Percentiles rank a stretch among this genome's conserved stretches.
Evolutionary conservation across 2,797 vertebrate genomes (phyloP).

Genomic region (Synanceia verrucosa): DNA sequence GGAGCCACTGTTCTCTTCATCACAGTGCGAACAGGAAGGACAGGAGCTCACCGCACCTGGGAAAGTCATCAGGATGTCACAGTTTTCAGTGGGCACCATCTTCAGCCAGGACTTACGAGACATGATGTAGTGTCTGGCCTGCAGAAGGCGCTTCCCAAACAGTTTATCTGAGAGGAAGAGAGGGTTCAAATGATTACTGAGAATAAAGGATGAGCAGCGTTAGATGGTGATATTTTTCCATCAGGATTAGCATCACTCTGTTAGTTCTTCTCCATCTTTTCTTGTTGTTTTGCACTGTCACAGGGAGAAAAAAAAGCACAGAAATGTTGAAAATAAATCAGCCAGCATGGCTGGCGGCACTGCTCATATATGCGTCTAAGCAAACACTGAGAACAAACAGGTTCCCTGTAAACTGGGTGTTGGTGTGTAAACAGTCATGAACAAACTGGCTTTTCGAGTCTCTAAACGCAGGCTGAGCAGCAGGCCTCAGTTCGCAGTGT

Average conservation of each 20-base stretch:
- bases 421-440: constrained; percentile 24
- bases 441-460: constrained; percentile 15
- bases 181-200: constrained; percentile 7
- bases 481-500: not conserved
- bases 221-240: constrained; percentile 27
- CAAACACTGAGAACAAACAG: constrained; percentile 31
- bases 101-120: constrained; percentile 94
- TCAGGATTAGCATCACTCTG: constrained; percentile 16
- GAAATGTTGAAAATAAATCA: constrained; percentile 14
- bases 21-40: not conserved
- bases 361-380: constrained; percentile 22
- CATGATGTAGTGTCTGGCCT: constrained; percentile 91
- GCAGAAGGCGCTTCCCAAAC: constrained; percentile 90
- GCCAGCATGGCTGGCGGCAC: constrained; percentile 6
- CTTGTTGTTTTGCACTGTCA: constrained; percentile 6
- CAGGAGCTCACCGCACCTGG: constrained; percentile 78
- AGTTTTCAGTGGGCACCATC: constrained; percentile 93
- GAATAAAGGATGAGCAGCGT: not conserved
- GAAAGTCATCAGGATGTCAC: constrained; percentile 94
- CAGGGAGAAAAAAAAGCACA: not conserved
- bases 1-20: not conserved
- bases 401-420: not conserved
- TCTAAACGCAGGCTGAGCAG: constrained; percentile 9
- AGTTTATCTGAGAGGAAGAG: constrained; percentile 83
- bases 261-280: not conserved